A percentile compares a stretch with the other conserved stretches of the same genome.
Evolutionary conservation across 2,888 invertebrate genomes (phyloP).

Genomic region (Morinoia aosen): DNA sequence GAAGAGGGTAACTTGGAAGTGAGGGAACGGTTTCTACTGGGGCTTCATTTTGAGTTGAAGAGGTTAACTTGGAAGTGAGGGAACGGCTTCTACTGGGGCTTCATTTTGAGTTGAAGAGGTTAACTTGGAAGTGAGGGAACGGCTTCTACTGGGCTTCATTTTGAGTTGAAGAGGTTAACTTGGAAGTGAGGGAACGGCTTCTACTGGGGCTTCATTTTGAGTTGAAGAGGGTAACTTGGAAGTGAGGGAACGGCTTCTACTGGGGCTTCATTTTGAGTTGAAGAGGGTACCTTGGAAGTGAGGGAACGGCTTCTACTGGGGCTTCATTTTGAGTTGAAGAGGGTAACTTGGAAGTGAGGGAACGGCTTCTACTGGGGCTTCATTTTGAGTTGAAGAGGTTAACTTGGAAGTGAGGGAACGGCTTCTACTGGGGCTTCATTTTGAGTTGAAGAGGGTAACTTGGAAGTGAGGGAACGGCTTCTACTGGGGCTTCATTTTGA

Average conservation of each 20-base stretch:
- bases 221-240: background rate
- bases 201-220: constrained; percentile 33
- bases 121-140: background rate
- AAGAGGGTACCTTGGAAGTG: background rate
- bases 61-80: background rate
- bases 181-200: constrained; percentile 21
- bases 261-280: constrained; percentile 31
- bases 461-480: constrained; percentile 21
- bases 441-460: background rate
- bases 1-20: background rate
- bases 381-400: background rate
- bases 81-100: constrained; percentile 38
- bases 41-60: constrained; percentile 21
- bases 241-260: constrained; percentile 35
- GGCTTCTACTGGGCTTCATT: constrained; percentile 39
- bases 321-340: constrained; percentile 22
- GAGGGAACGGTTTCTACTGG: constrained; percentile 36
- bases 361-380: constrained; percentile 38
- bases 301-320: constrained; percentile 40
- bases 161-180: background rate
- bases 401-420: background rate
- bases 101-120: background rate
- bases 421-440: constrained; percentile 35
- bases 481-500: constrained; percentile 33
- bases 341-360: no score